phyloP scores from a whole-genome alignment of 1,140 invertebrate genomes.

The Drosophila melanica region DNA sequence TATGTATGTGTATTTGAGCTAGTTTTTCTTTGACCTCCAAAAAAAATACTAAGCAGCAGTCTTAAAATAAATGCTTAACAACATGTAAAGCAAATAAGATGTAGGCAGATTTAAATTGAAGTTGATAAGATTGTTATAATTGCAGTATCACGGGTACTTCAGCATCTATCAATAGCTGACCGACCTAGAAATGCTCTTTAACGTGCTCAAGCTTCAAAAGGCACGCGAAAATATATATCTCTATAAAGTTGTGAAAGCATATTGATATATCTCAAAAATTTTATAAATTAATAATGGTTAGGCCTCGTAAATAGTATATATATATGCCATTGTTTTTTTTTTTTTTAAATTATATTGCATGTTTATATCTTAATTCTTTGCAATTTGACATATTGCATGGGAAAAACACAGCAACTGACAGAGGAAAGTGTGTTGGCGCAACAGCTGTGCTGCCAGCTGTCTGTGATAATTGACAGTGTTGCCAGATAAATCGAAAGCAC shows the following conservation, averaged over 20 bases:
- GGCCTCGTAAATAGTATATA: no score
- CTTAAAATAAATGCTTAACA: neutral
- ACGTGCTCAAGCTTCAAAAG: no score
- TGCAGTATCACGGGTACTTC: neutral
- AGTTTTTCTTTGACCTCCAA: no score
- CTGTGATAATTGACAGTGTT: conserved; percentile 14
- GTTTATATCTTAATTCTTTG: neutral
- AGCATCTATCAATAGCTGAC: no score
- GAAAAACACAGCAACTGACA: no score
- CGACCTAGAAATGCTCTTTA: neutral
- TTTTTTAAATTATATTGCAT: neutral
- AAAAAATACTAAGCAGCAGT: no score
- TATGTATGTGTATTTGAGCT: no score
- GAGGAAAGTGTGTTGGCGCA: neutral
- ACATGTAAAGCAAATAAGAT: neutral
- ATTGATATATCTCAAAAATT: no score
- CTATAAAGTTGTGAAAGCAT: no score
- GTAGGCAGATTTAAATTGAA: neutral
- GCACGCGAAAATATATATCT: no score
- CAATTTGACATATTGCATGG: neutral
- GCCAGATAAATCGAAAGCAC: conserved; percentile 23
- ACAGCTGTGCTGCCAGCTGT: conserved; percentile 19
- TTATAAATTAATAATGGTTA: no score
- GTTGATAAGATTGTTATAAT: conserved; percentile 1
- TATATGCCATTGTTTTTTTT: no score